A percentile compares a stretch with the other conserved stretches of the same genome.
These are phyloP conservation scores for Lasius fuliginosus DNA, from an alignment of 2,888 invertebrate species.

Conservation along the genomic window DNA sequence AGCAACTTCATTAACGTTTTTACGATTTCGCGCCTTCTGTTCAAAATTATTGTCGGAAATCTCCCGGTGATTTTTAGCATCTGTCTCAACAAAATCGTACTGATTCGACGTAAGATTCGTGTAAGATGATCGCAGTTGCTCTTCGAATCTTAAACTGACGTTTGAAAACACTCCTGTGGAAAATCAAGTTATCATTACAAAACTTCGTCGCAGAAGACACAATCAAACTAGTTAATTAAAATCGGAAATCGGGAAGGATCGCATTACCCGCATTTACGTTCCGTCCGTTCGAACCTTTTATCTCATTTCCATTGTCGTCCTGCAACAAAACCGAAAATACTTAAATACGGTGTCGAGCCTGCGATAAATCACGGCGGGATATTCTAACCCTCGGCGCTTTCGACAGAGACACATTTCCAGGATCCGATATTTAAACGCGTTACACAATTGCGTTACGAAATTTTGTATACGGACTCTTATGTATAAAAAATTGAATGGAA, in stretches of 20 bases:
- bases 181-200: conserved; percentile 8
- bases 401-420: conserved; percentile 37
- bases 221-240: background rate
- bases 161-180: conserved; percentile 56
- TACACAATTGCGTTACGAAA: conserved; percentile 38
- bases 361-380: background rate
- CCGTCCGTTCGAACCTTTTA: conserved; percentile 31
- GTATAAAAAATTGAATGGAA: conserved; percentile 13
- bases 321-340: conserved; percentile 35
- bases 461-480: background rate
- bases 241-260: background rate
- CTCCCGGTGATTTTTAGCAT: conserved; percentile 52
- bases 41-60: conserved; percentile 60
- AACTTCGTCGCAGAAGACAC: background rate
- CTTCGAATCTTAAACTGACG: conserved; percentile 54
- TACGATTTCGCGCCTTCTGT: conserved; percentile 37
- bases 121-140: conserved; percentile 52
- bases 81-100: conserved; percentile 26
- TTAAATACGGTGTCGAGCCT: background rate
- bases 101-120: background rate
- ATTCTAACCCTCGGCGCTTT: conserved; percentile 62
- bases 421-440: conserved; percentile 6
- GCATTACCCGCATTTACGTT: conserved; percentile 15
- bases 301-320: conserved; percentile 49
- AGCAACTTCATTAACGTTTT: conserved; percentile 35